Base-by-base conservation (phyloP, 2,113 vertebrate species). In the Narcine bancroftii region DNA sequence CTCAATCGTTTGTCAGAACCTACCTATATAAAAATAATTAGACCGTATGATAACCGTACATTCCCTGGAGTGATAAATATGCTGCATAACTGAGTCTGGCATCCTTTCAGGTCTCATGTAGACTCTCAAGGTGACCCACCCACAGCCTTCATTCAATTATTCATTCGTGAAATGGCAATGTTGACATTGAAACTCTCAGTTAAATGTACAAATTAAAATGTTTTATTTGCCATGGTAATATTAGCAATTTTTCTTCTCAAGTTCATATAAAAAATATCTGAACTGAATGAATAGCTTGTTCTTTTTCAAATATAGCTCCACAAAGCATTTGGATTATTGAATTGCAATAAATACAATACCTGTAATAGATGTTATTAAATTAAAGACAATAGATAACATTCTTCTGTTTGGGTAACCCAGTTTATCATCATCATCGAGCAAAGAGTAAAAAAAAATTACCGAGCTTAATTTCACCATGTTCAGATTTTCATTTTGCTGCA, bases 61-160 rank as follows among this genome's bases (percentile, higher is more conserved):
- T 91, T n/a, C 65, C 89, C 89, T 45, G 65, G 89, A 71, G 89
- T 69, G 89, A 91, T 42, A 91, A 91, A 91, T 69, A 91, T 91
- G 89, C 65, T 91, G 89, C 89, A 66, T 4, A 91, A 91, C 42
- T 47, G 89, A 69, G 89, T 69, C 89, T 91, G 89, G 89, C 89
- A 91, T 15, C 26, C 39, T 91, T 91, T 69, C 81, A 87, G 81
- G 53, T 39, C 36, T 53, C 50, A 87, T 19, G 56, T 39, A 91
- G 42, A 6, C 39, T 69, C 63, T 91, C 89, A 91, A 91, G 89
- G 89, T 91, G 89, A 91, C 89, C 89, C 89, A 66, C 63, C 87
- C 47, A 71, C 89, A 71, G 65, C 9, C 26, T 91, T 65, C 87
- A 91, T 91, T 24, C 87, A 91, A 69, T 91, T 91, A 21, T 69